Evolutionary conservation across 2,113 vertebrate species (phyloP), one percentile per base, ranked within the genome.

Genomic region (Melanocharis versteri): DNA sequence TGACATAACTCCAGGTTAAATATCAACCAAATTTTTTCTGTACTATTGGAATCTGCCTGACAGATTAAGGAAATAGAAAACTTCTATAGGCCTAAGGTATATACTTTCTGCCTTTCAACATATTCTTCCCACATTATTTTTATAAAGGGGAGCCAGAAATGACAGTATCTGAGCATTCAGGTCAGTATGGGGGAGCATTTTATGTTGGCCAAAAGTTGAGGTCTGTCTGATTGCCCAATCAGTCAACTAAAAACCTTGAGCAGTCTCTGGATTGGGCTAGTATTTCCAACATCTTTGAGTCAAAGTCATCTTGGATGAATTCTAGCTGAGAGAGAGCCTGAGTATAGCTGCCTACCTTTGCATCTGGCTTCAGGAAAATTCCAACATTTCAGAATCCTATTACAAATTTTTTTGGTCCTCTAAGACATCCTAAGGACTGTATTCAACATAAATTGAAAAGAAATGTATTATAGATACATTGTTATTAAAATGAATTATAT

Each of bases 1-100:
- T 83, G 71, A 97, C 48, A 37, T 95, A 96, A 95, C 69, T 66
- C 45, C 87, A 89, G 76, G 86, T 94, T 97, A 97, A 93, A 89
- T 88, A 92, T 77, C 93, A 97, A 95, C 60, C 20, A 87, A 69
- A 79, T 37, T 35, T 92, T 90, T 81, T 37, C 73, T 90, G 76
- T 82, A 45, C 20, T 61, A 56, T 39, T 78, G 22, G 47, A 96
- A 94, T 83, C 58, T 70, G 15, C 44, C 82, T 94, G 45, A 57
- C 79, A 84, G 21, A 37, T 53, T 31, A 84, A 93, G 73, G 39
- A 84, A 94, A 73, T 5, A 64, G 30, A 96, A 79, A 87, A 81
- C 12, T 50, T 83, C 10, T n/a, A 11, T 15, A 30, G 16, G 66
- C 12, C 33, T 71, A 69, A 54, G 48, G 11, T 82, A 72, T 5